Percentiles rank a stretch among this genome's conserved stretches.
These are phyloP conservation scores for Dicrurus megarhynchus DNA, from an alignment of 2,113 vertebrate species.

Conservation along the genomic window DNA sequence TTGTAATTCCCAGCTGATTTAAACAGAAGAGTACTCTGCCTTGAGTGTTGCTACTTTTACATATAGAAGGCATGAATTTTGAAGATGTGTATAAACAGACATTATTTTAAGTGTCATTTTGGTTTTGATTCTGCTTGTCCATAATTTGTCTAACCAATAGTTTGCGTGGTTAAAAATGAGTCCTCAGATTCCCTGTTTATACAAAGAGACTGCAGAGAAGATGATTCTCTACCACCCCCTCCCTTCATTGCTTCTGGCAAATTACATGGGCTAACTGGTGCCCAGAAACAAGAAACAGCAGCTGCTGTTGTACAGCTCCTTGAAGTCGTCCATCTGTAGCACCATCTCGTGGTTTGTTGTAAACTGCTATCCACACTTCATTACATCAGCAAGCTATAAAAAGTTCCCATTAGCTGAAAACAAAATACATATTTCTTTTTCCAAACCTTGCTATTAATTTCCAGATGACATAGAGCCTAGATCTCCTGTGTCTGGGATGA, in stretches of 20 bases:
- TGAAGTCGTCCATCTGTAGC: background rate
- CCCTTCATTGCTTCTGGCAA: background rate
- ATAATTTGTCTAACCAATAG: background rate
- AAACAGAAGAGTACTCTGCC: background rate
- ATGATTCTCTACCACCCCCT: background rate
- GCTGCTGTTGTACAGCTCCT: background rate
- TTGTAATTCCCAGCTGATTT: background rate
- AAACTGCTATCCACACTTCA: background rate
- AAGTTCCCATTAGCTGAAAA: background rate
- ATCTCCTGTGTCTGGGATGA: background rate
- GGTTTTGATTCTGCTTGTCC: background rate
- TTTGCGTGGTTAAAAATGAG: fast-evolving
- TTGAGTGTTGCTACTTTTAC: background rate
- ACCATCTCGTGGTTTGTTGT: background rate
- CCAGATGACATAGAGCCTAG: background rate
- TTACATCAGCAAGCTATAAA: background rate
- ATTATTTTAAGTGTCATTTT: background rate
- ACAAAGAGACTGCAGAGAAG: background rate
- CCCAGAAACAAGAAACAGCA: fast-evolving
- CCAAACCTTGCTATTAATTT: background rate
- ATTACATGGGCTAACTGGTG: too few relatives aligned
- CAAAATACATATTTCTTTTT: background rate
- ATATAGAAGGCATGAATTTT: background rate
- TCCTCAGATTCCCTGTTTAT: background rate
- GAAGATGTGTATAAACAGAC: background rate